Conservation (phyloP, 2,797 vertebrate genomes). For the Lithobates pipiens region DNA sequence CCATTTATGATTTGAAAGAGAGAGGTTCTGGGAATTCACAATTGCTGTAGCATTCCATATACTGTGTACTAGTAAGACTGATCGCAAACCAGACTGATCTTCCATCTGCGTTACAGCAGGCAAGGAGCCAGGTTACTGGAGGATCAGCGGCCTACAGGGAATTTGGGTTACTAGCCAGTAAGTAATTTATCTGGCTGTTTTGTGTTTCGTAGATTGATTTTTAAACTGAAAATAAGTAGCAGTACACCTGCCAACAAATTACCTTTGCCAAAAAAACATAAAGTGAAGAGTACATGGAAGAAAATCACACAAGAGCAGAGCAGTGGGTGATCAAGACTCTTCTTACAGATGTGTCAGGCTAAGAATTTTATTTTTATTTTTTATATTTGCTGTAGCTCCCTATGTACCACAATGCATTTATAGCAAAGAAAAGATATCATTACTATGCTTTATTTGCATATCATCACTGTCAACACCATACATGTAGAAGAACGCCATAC, state of each 20-base stretch:
- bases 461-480: neutral
- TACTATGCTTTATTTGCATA: neutral
- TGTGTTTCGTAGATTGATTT: slow-evolving; percentile 71
- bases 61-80: slow-evolving; percentile 65
- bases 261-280: slow-evolving; percentile 65
- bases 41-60: slow-evolving; percentile 63
- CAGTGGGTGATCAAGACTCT: neutral
- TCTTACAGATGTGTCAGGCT: slow-evolving; percentile 17
- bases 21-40: slow-evolving; percentile 45
- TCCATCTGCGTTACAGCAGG: slow-evolving; percentile 74
- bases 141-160: slow-evolving; percentile 67
- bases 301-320: slow-evolving; percentile 10
- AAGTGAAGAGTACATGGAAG: slow-evolving; percentile 26
- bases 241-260: slow-evolving; percentile 70
- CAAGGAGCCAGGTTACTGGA: slow-evolving; percentile 70
- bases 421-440: neutral
- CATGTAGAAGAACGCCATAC: no score
- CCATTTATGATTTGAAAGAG: neutral
- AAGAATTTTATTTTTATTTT: neutral
- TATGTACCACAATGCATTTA: neutral
- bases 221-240: slow-evolving; percentile 65
- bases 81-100: slow-evolving; percentile 65
- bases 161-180: slow-evolving; percentile 71
- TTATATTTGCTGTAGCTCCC: neutral
- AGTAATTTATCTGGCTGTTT: slow-evolving; percentile 72